These are phyloP conservation scores for Caenorhabditis sp. DNA, from an alignment of 2,888 invertebrate species.

Conservation along the genomic window DNA sequence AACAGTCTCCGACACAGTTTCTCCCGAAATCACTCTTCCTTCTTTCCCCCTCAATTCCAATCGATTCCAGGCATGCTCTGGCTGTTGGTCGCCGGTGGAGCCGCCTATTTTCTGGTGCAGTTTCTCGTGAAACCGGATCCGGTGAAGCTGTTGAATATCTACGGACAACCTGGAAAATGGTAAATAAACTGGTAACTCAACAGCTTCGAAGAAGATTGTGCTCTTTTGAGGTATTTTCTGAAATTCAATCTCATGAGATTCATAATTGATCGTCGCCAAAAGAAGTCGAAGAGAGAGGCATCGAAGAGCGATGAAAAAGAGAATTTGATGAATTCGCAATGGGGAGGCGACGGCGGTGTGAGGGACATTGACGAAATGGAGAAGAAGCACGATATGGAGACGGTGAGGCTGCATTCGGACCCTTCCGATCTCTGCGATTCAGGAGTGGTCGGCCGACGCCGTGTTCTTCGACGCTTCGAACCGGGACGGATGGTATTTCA, in stretches of 20 bases:
- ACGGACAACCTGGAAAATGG: slow-evolving; percentile 68
- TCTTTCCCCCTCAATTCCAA: background rate
- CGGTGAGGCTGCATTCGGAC: background rate
- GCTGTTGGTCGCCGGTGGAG: slow-evolving; percentile 30
- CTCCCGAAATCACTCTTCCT: background rate
- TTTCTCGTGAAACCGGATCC: slow-evolving; percentile 59
- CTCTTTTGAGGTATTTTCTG: slow-evolving; percentile 59
- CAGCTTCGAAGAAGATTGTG: background rate
- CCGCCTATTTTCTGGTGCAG: slow-evolving; percentile 23
- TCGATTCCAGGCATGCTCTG: slow-evolving; percentile 23
- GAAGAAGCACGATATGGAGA: slow-evolving; percentile 62
- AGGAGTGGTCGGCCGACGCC: slow-evolving; percentile 85
- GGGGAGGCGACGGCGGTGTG: slow-evolving; percentile 66
- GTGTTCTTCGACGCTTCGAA: slow-evolving; percentile 86
- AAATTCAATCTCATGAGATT: slow-evolving; percentile 71
- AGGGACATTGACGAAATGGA: slow-evolving; percentile 66
- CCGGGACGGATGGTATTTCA: slow-evolving; percentile 80
- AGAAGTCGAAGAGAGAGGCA: slow-evolving; percentile 31
- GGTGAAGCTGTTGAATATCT: slow-evolving; percentile 53
- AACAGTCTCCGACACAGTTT: slow-evolving; percentile 20
- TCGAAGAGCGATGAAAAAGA: slow-evolving; percentile 30
- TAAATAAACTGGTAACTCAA: no score
- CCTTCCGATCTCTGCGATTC: background rate
- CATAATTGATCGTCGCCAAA: slow-evolving; percentile 65
- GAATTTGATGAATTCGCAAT: slow-evolving; percentile 67